Evolutionary conservation across 1,140 invertebrate genomes (phyloP), one percentile per base, ranked within the genome.

Genomic region (Drosophila nigromelanica): DNA sequence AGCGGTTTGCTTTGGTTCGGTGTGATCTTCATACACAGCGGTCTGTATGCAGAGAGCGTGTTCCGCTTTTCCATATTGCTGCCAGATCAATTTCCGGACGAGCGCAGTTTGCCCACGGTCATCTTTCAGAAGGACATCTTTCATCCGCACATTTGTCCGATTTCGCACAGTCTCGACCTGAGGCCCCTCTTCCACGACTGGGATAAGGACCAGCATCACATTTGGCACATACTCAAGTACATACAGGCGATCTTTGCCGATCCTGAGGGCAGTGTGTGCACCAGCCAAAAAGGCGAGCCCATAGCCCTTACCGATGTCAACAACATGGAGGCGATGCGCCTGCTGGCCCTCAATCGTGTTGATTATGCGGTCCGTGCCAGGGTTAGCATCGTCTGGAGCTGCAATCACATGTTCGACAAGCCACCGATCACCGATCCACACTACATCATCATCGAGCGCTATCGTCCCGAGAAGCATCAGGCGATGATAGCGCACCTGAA

Each of bases 151-250:
- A 95, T 99, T 47, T 94, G 98, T 92, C 92, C 94, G 15, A 93
- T 94, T 67, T 96, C 95, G 47, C 95, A 96, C 47, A 95, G 96
- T 89, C 92, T 99, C 5, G 94, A 95, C 76, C 93, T 97, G 37
- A 93, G 92, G 72, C 94, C 95, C 91, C 95, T 95, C 7, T 98
- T 98, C 92, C 93, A 94, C 10, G 94, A 95, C 72, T 99, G 98
- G 98, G 95, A 95, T 79, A 95, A 94, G 91, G 94, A 94, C 86
- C 93, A 95, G 39, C 94, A 98, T 92, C 95, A 97, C 92, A 93
- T 98, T 48, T 98, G 97, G 96, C 97, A 98, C 92, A 93, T 98
- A 70, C 91, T 98, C 18, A 95, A 97, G 92, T 98, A 96, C 92
- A 94, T 97, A 30, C 94, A 96, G 64, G 95, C 95, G 90, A 94